phyloP scores from a whole-genome alignment of 1,140 invertebrate genomes.

The Drosophila nasuta region DNA sequence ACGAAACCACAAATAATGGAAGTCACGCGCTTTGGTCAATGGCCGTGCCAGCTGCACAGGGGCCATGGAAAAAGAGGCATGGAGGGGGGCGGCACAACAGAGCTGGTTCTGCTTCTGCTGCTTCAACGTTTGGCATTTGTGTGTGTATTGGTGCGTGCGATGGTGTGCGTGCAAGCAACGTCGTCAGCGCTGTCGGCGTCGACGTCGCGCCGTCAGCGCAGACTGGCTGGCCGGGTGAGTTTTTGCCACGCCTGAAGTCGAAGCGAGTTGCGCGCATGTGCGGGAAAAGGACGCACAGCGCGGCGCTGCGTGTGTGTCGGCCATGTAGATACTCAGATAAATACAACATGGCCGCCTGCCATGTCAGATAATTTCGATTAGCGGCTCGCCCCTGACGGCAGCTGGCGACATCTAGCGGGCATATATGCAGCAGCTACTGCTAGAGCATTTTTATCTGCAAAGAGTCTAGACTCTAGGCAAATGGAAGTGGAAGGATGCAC shows the following conservation, averaged over 20 bases:
- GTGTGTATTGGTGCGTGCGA: constrained; percentile 56
- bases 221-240: constrained; percentile 39
- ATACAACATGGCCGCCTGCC: constrained; percentile 74
- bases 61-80: neutral
- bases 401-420: constrained; percentile 51
- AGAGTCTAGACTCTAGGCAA: constrained; percentile 43
- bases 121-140: constrained; percentile 22
- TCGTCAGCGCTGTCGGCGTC: constrained; percentile 40
- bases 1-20: constrained; percentile 58
- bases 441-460: constrained; percentile 49
- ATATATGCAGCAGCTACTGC: constrained; percentile 27
- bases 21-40: constrained; percentile 61
- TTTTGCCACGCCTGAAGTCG: constrained; percentile 65
- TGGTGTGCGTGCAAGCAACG: constrained; percentile 58
- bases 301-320: constrained; percentile 41
- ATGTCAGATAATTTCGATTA: constrained; percentile 51
- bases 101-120: constrained; percentile 23
- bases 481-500: constrained; percentile 38
- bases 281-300: constrained; percentile 69
- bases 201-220: constrained; percentile 31
- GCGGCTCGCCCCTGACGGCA: constrained; percentile 18
- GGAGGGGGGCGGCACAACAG: constrained; percentile 8
- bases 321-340: constrained; percentile 62
- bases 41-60: constrained; percentile 6
- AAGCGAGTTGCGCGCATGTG: constrained; percentile 64